Percentiles rank a stretch among this genome's conserved stretches.
Conservation (phyloP, 2,888 invertebrate genomes). For the Machimus atricapillus region DNA sequence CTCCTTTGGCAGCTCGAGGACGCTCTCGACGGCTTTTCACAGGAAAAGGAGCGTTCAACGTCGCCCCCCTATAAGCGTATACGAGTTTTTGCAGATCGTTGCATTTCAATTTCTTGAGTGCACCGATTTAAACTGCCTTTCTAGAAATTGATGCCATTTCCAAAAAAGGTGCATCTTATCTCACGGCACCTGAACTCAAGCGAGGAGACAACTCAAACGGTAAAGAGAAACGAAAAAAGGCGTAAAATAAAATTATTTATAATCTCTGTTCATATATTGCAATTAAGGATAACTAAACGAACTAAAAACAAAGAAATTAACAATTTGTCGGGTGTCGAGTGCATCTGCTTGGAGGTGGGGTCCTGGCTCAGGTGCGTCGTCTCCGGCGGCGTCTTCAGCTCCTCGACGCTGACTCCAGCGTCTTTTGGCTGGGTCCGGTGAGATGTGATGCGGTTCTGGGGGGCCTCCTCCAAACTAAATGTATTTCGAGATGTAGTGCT, state of each 20-base stretch:
- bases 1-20: not conserved
- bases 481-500: constrained; percentile 61
- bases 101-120: not conserved
- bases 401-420: not conserved
- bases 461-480: constrained; percentile 52
- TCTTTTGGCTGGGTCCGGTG: not conserved
- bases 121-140: not conserved
- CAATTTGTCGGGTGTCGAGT: constrained; percentile 17
- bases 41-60: not conserved
- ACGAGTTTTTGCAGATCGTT: not conserved
- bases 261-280: constrained; percentile 32
- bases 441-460: not conserved
- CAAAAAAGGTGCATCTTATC: not conserved
- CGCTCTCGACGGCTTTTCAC: not conserved
- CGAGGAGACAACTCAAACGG: not conserved
- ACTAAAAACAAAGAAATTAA: constrained; percentile 26
- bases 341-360: not conserved
- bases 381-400: not conserved
- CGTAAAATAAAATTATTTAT: constrained; percentile 15
- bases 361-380: too few relatives aligned
- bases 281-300: constrained; percentile 23
- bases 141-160: not conserved
- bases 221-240: not conserved
- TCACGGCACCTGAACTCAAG: not conserved
- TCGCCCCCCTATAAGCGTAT: not conserved